These are phyloP conservation scores for Triplophysa bombifrons DNA, from an alignment of 2,797 vertebrate species.

Conservation along the genomic window DNA sequence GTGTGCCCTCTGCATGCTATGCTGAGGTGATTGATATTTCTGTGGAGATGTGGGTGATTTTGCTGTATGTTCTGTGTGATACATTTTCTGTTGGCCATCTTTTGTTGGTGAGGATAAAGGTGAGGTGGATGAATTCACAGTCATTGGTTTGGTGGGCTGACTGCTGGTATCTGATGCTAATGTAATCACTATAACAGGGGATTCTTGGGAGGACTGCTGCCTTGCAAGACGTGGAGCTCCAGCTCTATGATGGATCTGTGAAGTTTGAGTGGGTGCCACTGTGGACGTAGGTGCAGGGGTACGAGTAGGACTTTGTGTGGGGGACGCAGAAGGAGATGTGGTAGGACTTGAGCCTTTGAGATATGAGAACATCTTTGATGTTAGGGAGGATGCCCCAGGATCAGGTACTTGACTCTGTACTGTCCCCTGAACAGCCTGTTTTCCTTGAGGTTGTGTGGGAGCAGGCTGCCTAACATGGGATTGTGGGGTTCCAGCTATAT, in stretches of 20 bases:
- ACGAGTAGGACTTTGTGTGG: conserved; percentile 87
- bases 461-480: conserved; percentile 60
- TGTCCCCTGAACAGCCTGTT: conserved; percentile 65
- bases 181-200: conserved; percentile 90
- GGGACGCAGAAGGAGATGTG: conserved; percentile 84
- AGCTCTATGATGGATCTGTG: conserved; percentile 81
- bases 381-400: conserved; percentile 67
- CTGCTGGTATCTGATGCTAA: conserved; percentile 82
- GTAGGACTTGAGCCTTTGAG: conserved; percentile 89
- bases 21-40: conserved; percentile 73
- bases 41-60: conserved; percentile 78
- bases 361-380: conserved; percentile 85
- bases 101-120: conserved; percentile 90
- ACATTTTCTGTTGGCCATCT: conserved; percentile 75
- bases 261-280: conserved; percentile 81
- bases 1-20: conserved; percentile 75
- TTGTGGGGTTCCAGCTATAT: conserved; percentile 65
- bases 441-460: conserved; percentile 67
- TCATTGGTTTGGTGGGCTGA: conserved; percentile 81
- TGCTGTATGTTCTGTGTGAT: conserved; percentile 81
- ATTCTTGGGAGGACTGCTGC: conserved; percentile 90
- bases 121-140: conserved; percentile 87
- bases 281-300: conserved; percentile 67
- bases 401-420: conserved; percentile 70
- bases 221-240: conserved; percentile 83